Base-by-base conservation (phyloP, 2,888 invertebrate genomes). In the Orthosia gracilis region DNA sequence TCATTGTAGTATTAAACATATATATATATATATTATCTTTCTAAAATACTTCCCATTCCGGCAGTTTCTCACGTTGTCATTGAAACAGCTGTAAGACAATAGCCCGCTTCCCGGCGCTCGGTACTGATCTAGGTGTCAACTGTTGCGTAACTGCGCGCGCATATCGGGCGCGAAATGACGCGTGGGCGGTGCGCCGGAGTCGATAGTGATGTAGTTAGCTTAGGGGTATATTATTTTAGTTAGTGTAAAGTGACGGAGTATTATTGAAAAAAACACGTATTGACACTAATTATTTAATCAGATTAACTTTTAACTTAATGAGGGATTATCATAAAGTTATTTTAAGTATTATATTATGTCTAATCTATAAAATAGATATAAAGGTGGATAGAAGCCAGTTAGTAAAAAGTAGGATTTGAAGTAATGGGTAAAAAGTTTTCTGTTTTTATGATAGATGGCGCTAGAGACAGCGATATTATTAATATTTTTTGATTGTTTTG, bases 121-220 rank as follows among this genome's bases (percentile, higher is more conserved):
- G 67, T 67, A 61, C 57, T 83, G 82, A 76, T 83, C 70, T 64
- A 57, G 76, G 86, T 85, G 85, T 83, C 79, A 82, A 68, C 78
- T 64, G 66, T 86, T 84, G 78, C 82, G 79, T 82, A 83, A 86
- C 45, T 73, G 69, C 54, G 81, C 83, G 82, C 68, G 85, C 85
- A 81, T 79, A 73, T 78, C 78, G 70, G 80, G 86, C 89, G 87
- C 84, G 85, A 86, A 86, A 73, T 73, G 84, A 83, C 77, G 84
- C 89, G 92, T 92, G 87, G 92, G 92, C 83, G 91, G 66, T 69
- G 84, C 81, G 81, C 82, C 78, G 64, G 70, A 82, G 76, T 71
- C 13, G 58, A 63, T 79, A 81, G 58, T 83, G 88, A 86, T 67
- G 78, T 84, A 67, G 68, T 4, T 47, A 63, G 17, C 66, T 21